Percentiles rank a stretch among this genome's conserved stretches.
These are phyloP conservation scores for Ptilorrhoa leucosticta DNA, from an alignment of 2,113 vertebrate species.

Conservation along the genomic window DNA sequence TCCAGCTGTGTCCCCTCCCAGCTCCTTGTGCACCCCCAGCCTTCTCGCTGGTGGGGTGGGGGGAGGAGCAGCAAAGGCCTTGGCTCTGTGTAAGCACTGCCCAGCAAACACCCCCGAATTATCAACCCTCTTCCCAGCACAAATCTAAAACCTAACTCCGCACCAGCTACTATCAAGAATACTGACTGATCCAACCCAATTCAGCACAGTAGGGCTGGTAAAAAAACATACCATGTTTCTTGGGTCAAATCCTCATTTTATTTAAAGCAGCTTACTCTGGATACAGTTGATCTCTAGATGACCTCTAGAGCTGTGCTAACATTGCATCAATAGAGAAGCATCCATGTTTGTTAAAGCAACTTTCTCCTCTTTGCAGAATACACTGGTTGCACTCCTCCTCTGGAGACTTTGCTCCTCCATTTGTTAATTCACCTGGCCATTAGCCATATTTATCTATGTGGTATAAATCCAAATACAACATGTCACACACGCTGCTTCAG, in stretches of 20 bases:
- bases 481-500: not conserved
- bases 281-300: not conserved
- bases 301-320: not conserved
- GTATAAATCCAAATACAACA: not conserved
- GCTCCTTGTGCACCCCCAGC: not conserved
- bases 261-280: not conserved
- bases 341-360: not conserved
- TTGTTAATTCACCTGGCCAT: not conserved
- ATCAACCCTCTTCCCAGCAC: not conserved
- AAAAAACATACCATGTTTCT: not conserved
- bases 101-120: not conserved
- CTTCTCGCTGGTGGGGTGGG: not conserved
- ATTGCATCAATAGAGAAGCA: not conserved
- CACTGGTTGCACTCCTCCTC: not conserved
- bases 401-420: not conserved
- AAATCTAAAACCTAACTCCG: not conserved
- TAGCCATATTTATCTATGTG: not conserved
- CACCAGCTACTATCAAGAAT: not conserved
- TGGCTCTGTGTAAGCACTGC: not conserved
- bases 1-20: not conserved
- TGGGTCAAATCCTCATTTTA: not conserved
- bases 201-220: not conserved
- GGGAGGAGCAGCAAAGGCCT: not conserved
- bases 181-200: not conserved
- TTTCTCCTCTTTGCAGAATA: not conserved